Conservation (phyloP, 2,797 vertebrate genomes). For the Poeciliopsis presidionis region DNA sequence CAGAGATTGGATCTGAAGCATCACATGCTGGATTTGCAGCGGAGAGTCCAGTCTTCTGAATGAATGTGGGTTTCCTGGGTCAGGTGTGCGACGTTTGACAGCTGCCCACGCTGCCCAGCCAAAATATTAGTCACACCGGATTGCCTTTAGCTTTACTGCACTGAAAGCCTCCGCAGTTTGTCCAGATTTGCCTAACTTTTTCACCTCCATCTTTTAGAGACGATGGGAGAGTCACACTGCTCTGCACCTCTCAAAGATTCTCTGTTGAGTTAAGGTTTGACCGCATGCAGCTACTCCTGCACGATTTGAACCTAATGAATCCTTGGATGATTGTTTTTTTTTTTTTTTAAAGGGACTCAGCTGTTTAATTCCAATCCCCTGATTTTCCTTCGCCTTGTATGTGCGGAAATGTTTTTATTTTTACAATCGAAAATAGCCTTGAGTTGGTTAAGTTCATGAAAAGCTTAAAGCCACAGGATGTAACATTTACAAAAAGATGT, state of each 20-base stretch:
- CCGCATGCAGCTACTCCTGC: neutral
- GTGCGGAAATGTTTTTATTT: neutral
- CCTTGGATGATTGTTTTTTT: neutral
- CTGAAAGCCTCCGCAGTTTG: neutral
- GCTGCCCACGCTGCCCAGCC: neutral
- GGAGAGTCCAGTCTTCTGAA: conserved; percentile 20
- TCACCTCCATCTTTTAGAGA: neutral
- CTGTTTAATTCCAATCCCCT: neutral
- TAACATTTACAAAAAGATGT: no score
- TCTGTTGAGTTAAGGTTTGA: neutral
- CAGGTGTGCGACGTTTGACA: neutral
- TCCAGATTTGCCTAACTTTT: neutral
- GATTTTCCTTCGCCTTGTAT: neutral
- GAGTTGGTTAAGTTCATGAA: neutral
- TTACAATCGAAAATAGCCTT: neutral
- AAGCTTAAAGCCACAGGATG: no score
- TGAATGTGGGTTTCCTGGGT: conserved; percentile 12
- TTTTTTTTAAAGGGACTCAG: neutral
- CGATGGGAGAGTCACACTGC: neutral
- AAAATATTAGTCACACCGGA: neutral
- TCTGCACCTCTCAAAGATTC: neutral
- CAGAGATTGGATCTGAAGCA: conserved; percentile 10
- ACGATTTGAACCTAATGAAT: neutral
- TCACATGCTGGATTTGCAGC: neutral
- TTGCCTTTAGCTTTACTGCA: neutral